Base-by-base conservation (phyloP, 1,140 invertebrate genomes). In the Phocides pigmalion region DNA sequence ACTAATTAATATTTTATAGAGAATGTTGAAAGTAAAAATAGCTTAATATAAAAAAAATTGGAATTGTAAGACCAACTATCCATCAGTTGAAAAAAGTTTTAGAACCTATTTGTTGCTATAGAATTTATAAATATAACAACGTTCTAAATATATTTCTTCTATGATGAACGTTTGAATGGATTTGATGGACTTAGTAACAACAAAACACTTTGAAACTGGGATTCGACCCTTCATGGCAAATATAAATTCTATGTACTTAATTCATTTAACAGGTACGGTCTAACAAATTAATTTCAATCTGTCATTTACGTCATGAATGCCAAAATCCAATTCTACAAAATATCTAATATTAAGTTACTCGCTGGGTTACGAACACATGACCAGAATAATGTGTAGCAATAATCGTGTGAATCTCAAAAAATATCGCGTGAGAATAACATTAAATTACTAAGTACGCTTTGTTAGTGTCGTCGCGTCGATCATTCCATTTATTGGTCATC, bases 341-440 rank as follows among this genome's bases (percentile, higher is more conserved):
- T 22, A 3, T 42, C 28, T 42, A 39, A 35, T 39, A 42, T 12
- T 16, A 20, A 20, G 16, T 42, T n/a, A 20, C 12, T 14, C 16
- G 16, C 12, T 14, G 35, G 20, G n/a, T 39, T 14, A 11, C 3
- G 22, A 17, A 4, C 17, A 39, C n/a, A 54, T 14, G 32, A 12
- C 41, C n/a, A n/a, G 35, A 20, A 42, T 32, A 32, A 20, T 47
- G 19, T 72, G 50, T 75, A 79, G 70, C 76, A 79, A 81, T 79
- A 76, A 54, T 70, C 62, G 41, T 73, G 66, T 70, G 81, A 84
- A 84, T 84, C 81, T 84, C 81, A 73, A 49, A 61, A n/a, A 61
- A 39, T 61, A 20, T 49, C 44, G 15, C 42, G 17, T 49, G 32
- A 6, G 9, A 22, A 59, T 47, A 19, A 32, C 3, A 42, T 42